Base-by-base conservation (phyloP, 2,113 vertebrate genomes). In the Parotia lawesii region DNA sequence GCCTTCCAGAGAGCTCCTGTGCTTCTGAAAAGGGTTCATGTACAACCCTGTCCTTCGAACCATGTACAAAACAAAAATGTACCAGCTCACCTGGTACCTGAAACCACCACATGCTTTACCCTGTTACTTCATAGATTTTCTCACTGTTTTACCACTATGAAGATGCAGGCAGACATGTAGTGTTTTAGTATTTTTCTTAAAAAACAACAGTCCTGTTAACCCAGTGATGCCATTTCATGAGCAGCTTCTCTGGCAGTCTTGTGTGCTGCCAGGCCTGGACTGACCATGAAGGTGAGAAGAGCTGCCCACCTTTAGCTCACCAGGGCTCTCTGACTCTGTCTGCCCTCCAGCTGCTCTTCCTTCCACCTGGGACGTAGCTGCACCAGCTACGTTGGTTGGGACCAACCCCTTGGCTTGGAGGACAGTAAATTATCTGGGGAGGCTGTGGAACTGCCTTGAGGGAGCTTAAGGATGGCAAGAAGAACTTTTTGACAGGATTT, bases 231-330 rank as follows among this genome's bases (percentile, higher is more conserved):
- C 15, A 20, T 85, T 82, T 71, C 22, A 33, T 38, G 44, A 75
- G 20, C 47, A 74, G 7, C 10, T 87, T 81, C 31, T 78, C n/a
- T 16, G 4, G 4, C 29, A 79, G 29, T 58, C 17, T 18, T 50
- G 3, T 42, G 51, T 38, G 20, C 24, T 81, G 18, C 22, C 23
- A 48, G 24, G 38, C 23, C 20, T 60, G 45, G 17, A 11, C 22
- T 40, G 45, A 37, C 19, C 1, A 1, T 0, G 1, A 0, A 3
- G 17, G 7, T 0, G 2, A 50, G 38, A 57, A 54, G 11, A 54
- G 19, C 11, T 40, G 28, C 19, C 17, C 24, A 54, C 18, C 14
- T 71, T 58, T 15, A 38, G 14, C 31, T 79, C n/a, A 24, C 16
- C 33, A 24, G 24, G 31, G 28, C 31, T 81, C 33, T 6, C 25